These are phyloP conservation scores for Lagorchestes hirsutus DNA, from an alignment of 2,797 vertebrate species.

Conservation along the genomic window DNA sequence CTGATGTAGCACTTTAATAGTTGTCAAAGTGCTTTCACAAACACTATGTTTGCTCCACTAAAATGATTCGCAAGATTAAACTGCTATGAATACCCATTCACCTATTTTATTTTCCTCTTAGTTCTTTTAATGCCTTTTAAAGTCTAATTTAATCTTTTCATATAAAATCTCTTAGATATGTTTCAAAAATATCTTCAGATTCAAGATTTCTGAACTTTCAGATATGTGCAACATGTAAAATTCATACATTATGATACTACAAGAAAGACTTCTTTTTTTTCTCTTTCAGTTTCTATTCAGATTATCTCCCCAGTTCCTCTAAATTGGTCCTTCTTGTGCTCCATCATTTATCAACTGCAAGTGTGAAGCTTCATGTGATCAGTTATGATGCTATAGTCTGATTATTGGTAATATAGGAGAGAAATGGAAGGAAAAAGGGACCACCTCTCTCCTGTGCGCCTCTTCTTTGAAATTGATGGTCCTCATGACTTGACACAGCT, in stretches of 20 bases:
- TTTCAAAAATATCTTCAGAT: background rate
- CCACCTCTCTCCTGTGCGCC: background rate
- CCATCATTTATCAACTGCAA: background rate
- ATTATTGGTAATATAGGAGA: background rate
- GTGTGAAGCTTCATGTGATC: background rate
- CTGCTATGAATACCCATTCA: background rate
- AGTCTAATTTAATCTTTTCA: background rate
- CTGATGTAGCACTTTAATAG: background rate
- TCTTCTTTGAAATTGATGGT: background rate
- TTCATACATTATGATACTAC: background rate
- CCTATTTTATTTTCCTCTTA: background rate
- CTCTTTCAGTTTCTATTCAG: background rate
- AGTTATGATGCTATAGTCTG: background rate
- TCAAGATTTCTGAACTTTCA: background rate
- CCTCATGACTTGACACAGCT: background rate
- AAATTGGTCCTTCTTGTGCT: background rate
- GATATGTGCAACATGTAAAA: background rate
- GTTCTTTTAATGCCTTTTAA: background rate
- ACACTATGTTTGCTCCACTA: background rate
- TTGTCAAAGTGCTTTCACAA: background rate
- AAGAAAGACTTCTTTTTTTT: background rate
- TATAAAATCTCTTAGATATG: background rate
- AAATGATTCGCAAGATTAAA: background rate
- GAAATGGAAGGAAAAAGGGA: background rate
- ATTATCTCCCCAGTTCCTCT: background rate